Evolutionary conservation across 2,113 vertebrate species (phyloP).

Genomic region (Bujurquina vittata): DNA sequence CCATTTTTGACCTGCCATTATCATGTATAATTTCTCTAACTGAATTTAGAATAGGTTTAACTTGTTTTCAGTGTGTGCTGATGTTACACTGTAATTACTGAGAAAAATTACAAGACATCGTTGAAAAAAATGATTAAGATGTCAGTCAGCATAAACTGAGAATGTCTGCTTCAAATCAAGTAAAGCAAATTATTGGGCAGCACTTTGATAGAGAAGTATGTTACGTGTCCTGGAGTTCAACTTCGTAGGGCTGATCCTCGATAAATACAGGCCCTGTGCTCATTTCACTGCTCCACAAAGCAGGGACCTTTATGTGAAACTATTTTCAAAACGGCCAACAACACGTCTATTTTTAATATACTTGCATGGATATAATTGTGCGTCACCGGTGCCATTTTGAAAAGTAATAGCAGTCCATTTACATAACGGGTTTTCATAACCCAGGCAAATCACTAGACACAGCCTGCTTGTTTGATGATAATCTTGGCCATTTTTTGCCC

Average conservation of each 20-base stretch:
- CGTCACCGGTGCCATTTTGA: background rate
- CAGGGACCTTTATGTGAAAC: background rate
- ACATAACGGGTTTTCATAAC: background rate
- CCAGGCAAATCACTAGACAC: background rate
- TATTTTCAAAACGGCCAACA: background rate
- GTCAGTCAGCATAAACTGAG: too few species aligned
- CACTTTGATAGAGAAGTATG: too few species aligned
- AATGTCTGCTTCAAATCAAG: too few species aligned
- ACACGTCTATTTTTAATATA: background rate
- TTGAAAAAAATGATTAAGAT: background rate
- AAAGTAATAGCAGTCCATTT: background rate
- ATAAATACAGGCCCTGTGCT: too few species aligned
- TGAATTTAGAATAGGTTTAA: background rate
- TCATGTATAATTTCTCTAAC: background rate
- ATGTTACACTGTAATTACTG: background rate
- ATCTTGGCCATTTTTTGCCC: background rate
- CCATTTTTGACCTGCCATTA: background rate
- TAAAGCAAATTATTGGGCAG: too few species aligned
- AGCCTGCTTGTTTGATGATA: slow-evolving; percentile 5
- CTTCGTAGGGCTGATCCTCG: too few species aligned
- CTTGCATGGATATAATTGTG: background rate
- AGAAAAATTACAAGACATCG: background rate
- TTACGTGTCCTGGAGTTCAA: too few species aligned
- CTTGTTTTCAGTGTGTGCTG: background rate
- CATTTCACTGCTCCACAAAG: background rate